These are phyloP conservation scores for Tamias sibiricus DNA, from an alignment of 2,113 vertebrate species.

Conservation along the genomic window DNA sequence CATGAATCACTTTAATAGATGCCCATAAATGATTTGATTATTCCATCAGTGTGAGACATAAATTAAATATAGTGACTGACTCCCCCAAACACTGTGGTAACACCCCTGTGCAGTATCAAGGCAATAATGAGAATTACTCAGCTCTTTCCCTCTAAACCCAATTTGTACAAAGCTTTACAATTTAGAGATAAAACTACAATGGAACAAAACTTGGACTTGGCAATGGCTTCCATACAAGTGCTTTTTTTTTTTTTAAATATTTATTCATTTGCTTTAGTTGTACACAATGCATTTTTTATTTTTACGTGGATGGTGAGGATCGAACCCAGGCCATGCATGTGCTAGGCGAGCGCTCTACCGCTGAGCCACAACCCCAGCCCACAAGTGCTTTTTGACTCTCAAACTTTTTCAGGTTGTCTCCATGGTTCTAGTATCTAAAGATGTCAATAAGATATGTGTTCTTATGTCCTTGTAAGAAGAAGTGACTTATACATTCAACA, in stretches of 20 bases:
- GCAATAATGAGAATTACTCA: constrained; percentile 37
- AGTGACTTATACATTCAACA: not conserved
- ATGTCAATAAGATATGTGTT: not conserved
- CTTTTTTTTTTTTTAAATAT: too few relatives aligned
- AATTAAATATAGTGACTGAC: fast-evolving
- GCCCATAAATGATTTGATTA: not conserved
- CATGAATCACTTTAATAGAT: not conserved
- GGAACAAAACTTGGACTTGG: not conserved
- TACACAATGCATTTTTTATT: too few relatives aligned
- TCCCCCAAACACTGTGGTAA: not conserved
- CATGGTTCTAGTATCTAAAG: not conserved
- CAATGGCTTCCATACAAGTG: not conserved
- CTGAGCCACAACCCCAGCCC: too few relatives aligned
- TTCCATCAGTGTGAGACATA: not conserved
- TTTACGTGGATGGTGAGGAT: too few relatives aligned
- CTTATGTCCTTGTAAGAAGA: constrained; percentile 2
- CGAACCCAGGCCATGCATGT: too few relatives aligned
- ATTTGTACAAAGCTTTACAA: constrained; percentile 27
- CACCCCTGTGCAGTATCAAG: not conserved
- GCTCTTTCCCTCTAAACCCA: not conserved
- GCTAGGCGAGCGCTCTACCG: too few relatives aligned
- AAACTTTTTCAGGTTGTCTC: constrained; percentile 1
- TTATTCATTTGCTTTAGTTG: too few relatives aligned
- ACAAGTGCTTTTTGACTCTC: not conserved
- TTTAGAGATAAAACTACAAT: constrained; percentile 4